Conservation (phyloP, 2,113 vertebrate genomes). For the Serilophus lunatus region DNA sequence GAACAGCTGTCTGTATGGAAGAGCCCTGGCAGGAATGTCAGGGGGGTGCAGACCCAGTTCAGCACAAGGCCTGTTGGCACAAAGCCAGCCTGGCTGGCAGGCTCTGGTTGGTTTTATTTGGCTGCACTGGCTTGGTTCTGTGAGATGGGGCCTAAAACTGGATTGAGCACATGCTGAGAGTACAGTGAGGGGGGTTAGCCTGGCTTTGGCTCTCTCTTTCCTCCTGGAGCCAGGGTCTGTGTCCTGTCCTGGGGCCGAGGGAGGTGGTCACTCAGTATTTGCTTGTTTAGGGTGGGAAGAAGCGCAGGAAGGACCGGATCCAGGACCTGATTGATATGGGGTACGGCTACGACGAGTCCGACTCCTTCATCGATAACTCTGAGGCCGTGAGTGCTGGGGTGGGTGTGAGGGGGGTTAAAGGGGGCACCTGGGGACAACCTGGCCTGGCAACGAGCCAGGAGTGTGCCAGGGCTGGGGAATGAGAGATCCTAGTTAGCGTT, state of each 20-base stretch:
- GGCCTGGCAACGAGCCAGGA: not conserved
- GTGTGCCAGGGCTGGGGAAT: not conserved
- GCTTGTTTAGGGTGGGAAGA: constrained; percentile 78
- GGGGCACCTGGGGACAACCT: not conserved
- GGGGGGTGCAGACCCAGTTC: not conserved
- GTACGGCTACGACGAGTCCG: constrained; percentile 92
- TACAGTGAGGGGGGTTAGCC: not conserved
- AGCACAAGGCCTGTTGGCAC: not conserved
- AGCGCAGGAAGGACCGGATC: constrained; percentile 85
- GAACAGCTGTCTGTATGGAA: not conserved
- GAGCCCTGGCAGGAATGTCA: not conserved
- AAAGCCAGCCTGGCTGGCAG: no score
- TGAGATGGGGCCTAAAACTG: not conserved
- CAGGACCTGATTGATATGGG: constrained; percentile 96
- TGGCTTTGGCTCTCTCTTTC: not conserved
- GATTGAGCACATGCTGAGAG: not conserved
- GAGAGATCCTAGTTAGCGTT: not conserved
- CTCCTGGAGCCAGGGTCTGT: not conserved
- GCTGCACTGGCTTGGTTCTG: not conserved
- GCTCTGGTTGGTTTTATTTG: not conserved
- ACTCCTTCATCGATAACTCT: constrained; percentile 98
- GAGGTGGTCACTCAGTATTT: not conserved
- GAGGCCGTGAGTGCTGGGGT: constrained; percentile 85
- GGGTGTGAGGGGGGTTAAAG: not conserved
- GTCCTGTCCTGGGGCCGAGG: not conserved